Evolutionary conservation across 2,888 invertebrate genomes (phyloP).

Genomic region (Polydrusus tereticollis): DNA sequence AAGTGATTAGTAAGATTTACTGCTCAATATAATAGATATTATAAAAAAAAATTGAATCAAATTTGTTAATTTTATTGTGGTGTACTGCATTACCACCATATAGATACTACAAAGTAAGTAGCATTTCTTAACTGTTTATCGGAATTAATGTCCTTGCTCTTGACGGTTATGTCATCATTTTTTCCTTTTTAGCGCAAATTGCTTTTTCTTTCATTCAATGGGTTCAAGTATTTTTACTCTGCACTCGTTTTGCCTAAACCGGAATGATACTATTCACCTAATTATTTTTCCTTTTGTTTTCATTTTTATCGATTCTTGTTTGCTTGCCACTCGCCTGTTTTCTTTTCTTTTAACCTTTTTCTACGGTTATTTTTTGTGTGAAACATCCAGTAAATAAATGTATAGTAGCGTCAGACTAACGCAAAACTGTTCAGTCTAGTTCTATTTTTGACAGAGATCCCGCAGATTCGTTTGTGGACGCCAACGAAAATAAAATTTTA

Average conservation of each 20-base stretch:
- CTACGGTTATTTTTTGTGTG: neutral
- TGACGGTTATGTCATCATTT: constrained; percentile 20
- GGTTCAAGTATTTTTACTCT: constrained; percentile 1
- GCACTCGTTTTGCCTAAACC: neutral
- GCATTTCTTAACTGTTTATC: constrained; percentile 4
- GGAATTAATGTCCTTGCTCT: constrained; percentile 20
- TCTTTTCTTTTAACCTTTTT: too few species aligned
- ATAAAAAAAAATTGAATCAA: too few species aligned
- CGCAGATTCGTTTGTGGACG: constrained; percentile 10
- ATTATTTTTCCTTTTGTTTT: constrained; percentile 4
- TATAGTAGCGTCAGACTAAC: neutral
- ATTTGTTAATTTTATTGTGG: too few species aligned
- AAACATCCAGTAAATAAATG: neutral
- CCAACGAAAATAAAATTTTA: constrained; percentile 27
- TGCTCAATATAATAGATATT: too few species aligned
- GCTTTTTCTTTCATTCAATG: constrained; percentile 24
- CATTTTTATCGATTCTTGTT: neutral
- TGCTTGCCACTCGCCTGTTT: neutral
- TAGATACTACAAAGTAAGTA: too few species aligned
- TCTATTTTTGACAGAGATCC: constrained; percentile 27
- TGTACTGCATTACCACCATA: too few species aligned
- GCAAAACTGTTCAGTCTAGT: constrained; percentile 14
- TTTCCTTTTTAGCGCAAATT: constrained; percentile 20
- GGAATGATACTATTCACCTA: constrained; percentile 10
- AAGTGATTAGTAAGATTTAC: too few species aligned